Evolutionary conservation across 2,888 invertebrate genomes (phyloP), one percentile per base, ranked within the genome.

Genomic region (Cordilura impudica): DNA sequence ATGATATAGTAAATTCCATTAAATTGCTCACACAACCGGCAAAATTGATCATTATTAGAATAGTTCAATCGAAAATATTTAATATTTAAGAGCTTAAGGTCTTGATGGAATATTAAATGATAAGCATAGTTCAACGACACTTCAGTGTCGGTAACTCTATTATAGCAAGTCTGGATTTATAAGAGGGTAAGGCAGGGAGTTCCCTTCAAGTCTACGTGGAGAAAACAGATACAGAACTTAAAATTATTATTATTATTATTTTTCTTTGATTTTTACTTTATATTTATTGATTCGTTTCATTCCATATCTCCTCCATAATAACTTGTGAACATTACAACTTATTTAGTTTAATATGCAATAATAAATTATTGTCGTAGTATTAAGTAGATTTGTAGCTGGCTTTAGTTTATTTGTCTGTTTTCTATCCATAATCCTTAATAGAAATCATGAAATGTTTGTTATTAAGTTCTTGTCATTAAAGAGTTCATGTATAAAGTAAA

Each of bases 361-460:
- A 56, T 56, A 47, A 56, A 67, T 67, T 67, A 56, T 56, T 47
- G 56, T 14, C 54, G 54, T 47, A 39, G 35, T 35, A 43, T n/a
- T 56, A 19, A 21, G n/a, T 51, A 14, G 12, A 2, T 47, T 63
- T 29, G 21, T 16, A 31, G 18, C 21, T 29, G 29, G 18, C 7
- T 18, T 19, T 45, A 45, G 45, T 47, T 61, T 61, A 56, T 35
- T 56, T 56, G 54, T 61, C 45, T 61, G 12, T 61, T 61, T 45
- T 61, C 45, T 45, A 12, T 45, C 26, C 18, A 29, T n/a, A 61
- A 63, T 63, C 19, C 29, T 26, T 63, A 16, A 29, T n/a, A 29
- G 19, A 19, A 63, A 49, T 49, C 7, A 21, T 16, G 12, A 45
- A 29, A 63, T 45, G 31, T 63, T 56, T 63, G 19, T 49, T 49